phyloP scores from a whole-genome alignment of 2,888 invertebrate genomes.

The Nymphalis urticae region DNA sequence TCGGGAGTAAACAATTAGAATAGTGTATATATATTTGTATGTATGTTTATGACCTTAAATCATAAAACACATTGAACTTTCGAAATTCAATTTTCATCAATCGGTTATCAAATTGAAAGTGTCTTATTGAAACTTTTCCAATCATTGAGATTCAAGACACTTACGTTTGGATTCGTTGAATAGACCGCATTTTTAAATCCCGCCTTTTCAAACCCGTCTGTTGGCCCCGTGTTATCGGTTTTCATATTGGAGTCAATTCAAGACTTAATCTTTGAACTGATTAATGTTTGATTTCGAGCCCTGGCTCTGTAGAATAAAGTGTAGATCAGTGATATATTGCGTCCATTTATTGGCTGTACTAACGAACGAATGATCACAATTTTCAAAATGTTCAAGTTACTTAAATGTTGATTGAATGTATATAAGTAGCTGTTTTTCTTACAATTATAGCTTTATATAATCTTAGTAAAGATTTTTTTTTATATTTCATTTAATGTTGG shows the following conservation, averaged over 20 bases:
- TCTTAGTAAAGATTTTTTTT: too few species aligned
- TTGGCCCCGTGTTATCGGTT: constrained; percentile 18
- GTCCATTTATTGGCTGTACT: too few species aligned
- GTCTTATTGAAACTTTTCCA: constrained; percentile 65
- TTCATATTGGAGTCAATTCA: constrained; percentile 30
- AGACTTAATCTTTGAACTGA: constrained; percentile 19
- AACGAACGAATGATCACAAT: too few species aligned
- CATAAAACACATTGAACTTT: too few species aligned
- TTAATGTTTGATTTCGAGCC: neutral
- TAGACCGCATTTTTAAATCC: constrained; percentile 23
- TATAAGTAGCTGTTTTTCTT: too few species aligned
- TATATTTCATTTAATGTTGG: too few species aligned
- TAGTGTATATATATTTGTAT: too few species aligned
- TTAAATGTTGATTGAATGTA: too few species aligned
- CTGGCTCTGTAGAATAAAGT: neutral
- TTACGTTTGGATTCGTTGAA: constrained; percentile 29
- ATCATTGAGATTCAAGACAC: constrained; percentile 49
- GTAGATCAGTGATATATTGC: too few species aligned
- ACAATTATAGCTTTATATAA: too few species aligned
- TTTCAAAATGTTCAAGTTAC: too few species aligned
- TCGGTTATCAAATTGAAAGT: constrained; percentile 48
- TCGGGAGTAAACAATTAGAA: too few species aligned
- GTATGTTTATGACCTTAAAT: neutral
- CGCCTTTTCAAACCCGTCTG: constrained; percentile 18
- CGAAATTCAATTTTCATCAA: constrained; percentile 22